Base-by-base conservation (phyloP, 2,888 invertebrate genomes). In the Arenicola marina region DNA sequence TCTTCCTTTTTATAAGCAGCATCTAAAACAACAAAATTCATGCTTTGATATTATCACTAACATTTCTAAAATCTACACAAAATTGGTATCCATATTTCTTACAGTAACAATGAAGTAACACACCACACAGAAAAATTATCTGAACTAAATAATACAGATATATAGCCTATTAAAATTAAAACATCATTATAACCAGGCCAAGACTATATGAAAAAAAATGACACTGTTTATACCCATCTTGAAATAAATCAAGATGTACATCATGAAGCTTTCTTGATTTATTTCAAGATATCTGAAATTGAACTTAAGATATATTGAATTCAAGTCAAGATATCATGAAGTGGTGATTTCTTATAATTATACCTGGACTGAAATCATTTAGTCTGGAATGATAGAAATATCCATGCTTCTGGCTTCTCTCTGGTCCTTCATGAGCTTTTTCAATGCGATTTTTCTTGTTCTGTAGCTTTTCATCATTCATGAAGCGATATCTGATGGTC, bases 311-410 rank as follows among this genome's bases (percentile, higher is more conserved):
- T 38, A 18, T 15, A 18, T 15, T 38, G 18, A 38, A 15, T 15
- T 38, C 38, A 11, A 15, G 38, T 11, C 38, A 38, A 15, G 26
- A 53, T 53, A 53, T n/a, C n/a, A 53, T 29, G 31, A 55, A 4
- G 15, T 38, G 18, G n/a, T 7, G 24, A 57, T 24, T 15, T 61
- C n/a, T 38, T 21, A 57, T 26, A 51, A 33, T 38, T 69, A 60
- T 67, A 80, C 80, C 75, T 73, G 74, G 66, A 67, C 77, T 75
- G 63, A 74, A 78, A 48, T 77, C 73, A 61, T 75, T 74, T 31
- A 80, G 63, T 53, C 73, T 63, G 2, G 77, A 64, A 66, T 80
- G 80, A 57, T 76, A 80, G 61, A 80, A 80, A 59, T 80, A 80
- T 58, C 79, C 74, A 33, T 70, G 66, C 62, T 76, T 78, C 51